These are phyloP conservation scores for fruit fly (Drosophila melanogaster) DNA, from an alignment of 1,140 invertebrate species.

Conservation along the genomic window Release_6_plus_ISO1_MT NT_033777.3:12659501-12660000, in stretches of 20 bases:
- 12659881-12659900: constrained; percentile 39
- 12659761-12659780: constrained; percentile 88
- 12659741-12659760: constrained; percentile 89
- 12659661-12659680: constrained; percentile 96
- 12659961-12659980: constrained; percentile 87
- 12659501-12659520: constrained; percentile 89
- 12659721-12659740: constrained; percentile 94
- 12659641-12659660: constrained; percentile 95
- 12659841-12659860: constrained; percentile 96
- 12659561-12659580: constrained; percentile 95
- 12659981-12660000: constrained; percentile 88
- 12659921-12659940: not conserved
- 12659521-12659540: constrained; percentile 95
- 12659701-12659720: constrained; percentile 93
- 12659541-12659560: constrained; percentile 94
- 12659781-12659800: constrained; percentile 90
- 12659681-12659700: constrained; percentile 91
- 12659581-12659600: constrained; percentile 89
- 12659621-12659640: constrained; percentile 91
- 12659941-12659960: constrained; percentile 88
- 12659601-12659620: constrained; percentile 89
- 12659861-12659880: constrained; percentile 88
- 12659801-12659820: constrained; percentile 92
- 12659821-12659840: constrained; percentile 93
- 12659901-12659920: too few relatives aligned